Evolutionary conservation across 2,113 vertebrate genomes (phyloP).

Genomic region (Gallinago undulata): DNA sequence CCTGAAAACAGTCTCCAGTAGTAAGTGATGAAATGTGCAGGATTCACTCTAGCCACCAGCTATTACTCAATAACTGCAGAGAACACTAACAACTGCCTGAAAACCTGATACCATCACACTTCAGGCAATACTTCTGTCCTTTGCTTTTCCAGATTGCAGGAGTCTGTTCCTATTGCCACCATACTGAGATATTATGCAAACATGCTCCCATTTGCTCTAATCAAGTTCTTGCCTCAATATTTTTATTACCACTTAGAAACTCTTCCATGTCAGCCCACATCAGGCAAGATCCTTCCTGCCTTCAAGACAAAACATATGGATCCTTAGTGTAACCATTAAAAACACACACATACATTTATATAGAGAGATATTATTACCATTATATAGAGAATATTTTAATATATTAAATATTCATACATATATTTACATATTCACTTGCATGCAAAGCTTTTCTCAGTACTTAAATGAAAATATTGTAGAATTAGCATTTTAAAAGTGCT

Average conservation of each 20-base stretch:
- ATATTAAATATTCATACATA: neutral
- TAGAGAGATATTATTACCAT: accelerated
- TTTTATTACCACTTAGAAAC: neutral
- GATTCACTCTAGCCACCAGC: neutral
- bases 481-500: neutral
- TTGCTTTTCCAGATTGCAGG: neutral
- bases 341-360: neutral
- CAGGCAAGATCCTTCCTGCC: neutral
- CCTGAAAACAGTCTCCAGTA: neutral
- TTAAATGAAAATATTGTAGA: neutral
- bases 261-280: accelerated
- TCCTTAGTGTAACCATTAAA: neutral
- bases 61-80: neutral
- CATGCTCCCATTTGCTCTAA: neutral
- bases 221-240: neutral
- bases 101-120: neutral
- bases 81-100: neutral
- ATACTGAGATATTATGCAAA: neutral
- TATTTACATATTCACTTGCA: neutral
- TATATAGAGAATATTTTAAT: neutral
- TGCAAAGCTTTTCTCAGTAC: neutral
- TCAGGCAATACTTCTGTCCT: neutral
- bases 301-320: neutral
- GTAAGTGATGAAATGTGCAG: neutral
- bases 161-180: neutral